phyloP scores from a whole-genome alignment of 2,797 vertebrate genomes.

The Clarias platycephalus region DNA sequence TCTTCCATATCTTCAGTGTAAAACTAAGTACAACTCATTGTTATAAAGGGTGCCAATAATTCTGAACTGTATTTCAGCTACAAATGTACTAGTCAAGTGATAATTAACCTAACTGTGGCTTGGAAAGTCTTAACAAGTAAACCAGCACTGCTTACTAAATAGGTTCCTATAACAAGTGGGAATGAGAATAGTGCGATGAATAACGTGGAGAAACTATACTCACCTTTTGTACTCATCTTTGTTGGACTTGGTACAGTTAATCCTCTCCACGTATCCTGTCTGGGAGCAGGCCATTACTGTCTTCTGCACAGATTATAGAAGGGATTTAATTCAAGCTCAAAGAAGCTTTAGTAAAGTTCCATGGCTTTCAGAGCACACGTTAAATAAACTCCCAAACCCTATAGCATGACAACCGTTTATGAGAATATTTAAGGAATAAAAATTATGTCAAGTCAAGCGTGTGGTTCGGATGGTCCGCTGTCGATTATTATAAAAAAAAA shows the following conservation, averaged over 20 bases:
- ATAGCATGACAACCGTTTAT: background rate
- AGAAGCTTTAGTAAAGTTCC: background rate
- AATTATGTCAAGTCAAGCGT: too few species aligned
- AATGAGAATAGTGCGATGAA: background rate
- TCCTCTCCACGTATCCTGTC: constrained; percentile 85
- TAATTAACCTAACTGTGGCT: background rate
- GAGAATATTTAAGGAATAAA: background rate
- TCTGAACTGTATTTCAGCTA: background rate
- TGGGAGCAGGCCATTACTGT: constrained; percentile 69
- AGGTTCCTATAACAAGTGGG: background rate
- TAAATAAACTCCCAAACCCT: background rate
- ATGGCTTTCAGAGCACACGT: constrained; percentile 8
- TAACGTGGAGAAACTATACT: background rate
- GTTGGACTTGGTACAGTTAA: constrained; percentile 80
- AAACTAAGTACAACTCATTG: too few species aligned
- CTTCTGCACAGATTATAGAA: constrained; percentile 69
- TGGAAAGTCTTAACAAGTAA: background rate
- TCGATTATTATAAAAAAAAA: too few species aligned
- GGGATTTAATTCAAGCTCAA: constrained; percentile 10
- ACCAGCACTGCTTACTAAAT: background rate
- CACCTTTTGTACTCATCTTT: constrained; percentile 85
- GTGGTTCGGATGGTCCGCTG: too few species aligned
- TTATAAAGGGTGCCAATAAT: background rate
- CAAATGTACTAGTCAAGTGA: too few species aligned
- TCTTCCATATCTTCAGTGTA: too few species aligned